Conservation (phyloP, 37 sponge, comb jelly and placozoan species). For the Lycopodina hypogea region DNA sequence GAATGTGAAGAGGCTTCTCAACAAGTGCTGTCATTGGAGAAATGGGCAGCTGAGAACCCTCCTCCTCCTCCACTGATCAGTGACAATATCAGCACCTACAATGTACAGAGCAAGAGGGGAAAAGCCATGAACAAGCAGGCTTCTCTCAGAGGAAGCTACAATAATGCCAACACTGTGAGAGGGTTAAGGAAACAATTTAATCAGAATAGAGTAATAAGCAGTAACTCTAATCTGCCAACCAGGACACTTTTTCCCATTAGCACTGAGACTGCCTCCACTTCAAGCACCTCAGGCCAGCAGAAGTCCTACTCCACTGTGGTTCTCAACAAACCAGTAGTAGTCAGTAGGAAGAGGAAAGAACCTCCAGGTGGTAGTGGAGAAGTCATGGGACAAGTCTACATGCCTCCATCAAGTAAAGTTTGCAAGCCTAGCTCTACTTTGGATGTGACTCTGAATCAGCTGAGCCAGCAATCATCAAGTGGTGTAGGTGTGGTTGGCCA, state of each 20-base stretch:
- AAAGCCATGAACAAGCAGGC: neutral
- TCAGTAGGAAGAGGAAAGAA: slow-evolving; percentile 25
- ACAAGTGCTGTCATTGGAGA: slow-evolving; percentile 43
- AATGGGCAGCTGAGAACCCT: neutral
- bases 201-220: too few species aligned
- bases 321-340: neutral
- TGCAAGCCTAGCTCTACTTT: slow-evolving; percentile 38
- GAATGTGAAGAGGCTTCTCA: slow-evolving; percentile 62
- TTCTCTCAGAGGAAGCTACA: neutral
- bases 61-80: slow-evolving; percentile 20
- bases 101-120: neutral
- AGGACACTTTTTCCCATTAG: neutral
- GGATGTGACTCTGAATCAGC: slow-evolving; percentile 44
- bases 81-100: neutral
- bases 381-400: too few species aligned
- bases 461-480: slow-evolving; percentile 10
- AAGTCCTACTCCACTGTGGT: neutral
- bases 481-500: too few species aligned
- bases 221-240: neutral
- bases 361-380: neutral
- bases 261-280: neutral
- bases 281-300: slow-evolving; percentile 30
- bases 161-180: neutral
- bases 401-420: slow-evolving; percentile 20
- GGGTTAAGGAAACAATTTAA: neutral